Percentiles rank a stretch among this genome's conserved stretches.
Conservation (phyloP, 2,888 invertebrate species). For the Cyclophora albipunctata region DNA sequence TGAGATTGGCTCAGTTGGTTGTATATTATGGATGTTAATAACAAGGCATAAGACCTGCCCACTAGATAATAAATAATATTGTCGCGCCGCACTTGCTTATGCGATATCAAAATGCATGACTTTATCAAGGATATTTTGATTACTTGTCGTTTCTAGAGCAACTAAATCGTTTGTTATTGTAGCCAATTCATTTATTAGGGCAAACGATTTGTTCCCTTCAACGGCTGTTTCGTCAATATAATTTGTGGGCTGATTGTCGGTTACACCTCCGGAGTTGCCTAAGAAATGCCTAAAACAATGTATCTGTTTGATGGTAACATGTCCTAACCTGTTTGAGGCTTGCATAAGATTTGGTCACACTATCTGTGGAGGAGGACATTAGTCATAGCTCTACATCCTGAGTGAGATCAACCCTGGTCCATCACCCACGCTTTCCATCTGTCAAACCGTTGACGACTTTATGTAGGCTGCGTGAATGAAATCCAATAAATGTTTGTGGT, state of each 20-base stretch:
- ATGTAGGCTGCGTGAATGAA: slow-evolving; percentile 24
- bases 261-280: too few relatives aligned
- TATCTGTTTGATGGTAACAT: too few relatives aligned
- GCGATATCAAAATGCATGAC: slow-evolving; percentile 25
- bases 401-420: slow-evolving; percentile 34
- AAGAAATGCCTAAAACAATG: too few relatives aligned
- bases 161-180: not conserved
- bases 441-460: slow-evolving; percentile 16
- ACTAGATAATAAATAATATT: slow-evolving; percentile 29
- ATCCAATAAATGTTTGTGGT: slow-evolving; percentile 19
- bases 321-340: slow-evolving; percentile 5
- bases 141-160: not conserved
- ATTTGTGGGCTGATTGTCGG: too few relatives aligned
- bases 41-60: slow-evolving; percentile 24
- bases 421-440: slow-evolving; percentile 31
- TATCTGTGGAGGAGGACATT: slow-evolving; percentile 35
- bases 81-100: slow-evolving; percentile 21
- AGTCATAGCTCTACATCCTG: slow-evolving; percentile 36
- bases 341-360: slow-evolving; percentile 17
- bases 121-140: slow-evolving; percentile 22
- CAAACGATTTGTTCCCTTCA: too few relatives aligned
- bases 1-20: not conserved
- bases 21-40: slow-evolving; percentile 10
- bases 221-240: too few relatives aligned
- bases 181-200: too few relatives aligned